Percentiles rank a stretch among this genome's conserved stretches.
These are phyloP conservation scores for Tetramorium alpestre DNA, from an alignment of 1,140 invertebrate species.

Conservation along the genomic window DNA sequence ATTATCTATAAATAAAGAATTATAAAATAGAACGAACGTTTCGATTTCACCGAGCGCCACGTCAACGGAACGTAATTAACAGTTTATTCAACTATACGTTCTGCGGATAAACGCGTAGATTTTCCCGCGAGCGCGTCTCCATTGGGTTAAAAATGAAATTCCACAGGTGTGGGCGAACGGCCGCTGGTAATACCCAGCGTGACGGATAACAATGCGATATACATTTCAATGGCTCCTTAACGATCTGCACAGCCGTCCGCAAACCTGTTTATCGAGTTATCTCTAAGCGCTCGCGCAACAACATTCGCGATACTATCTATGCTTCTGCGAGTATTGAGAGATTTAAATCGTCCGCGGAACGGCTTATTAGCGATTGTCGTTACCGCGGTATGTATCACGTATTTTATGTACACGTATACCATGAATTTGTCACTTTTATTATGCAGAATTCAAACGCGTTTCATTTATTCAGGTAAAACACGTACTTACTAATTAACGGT, in stretches of 20 bases:
- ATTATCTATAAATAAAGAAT: too few species aligned
- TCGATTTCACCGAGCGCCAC: neutral
- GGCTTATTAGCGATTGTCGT: slow-evolving; percentile 18
- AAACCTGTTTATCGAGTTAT: slow-evolving; percentile 75
- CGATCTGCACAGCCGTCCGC: slow-evolving; percentile 64
- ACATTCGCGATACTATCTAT: slow-evolving; percentile 53
- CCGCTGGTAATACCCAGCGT: slow-evolving; percentile 1
- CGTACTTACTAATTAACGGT: neutral
- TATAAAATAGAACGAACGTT: too few species aligned
- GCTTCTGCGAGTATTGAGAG: slow-evolving; percentile 35
- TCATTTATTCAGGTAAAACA: neutral
- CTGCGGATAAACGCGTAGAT: neutral
- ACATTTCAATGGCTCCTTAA: slow-evolving; percentile 75
- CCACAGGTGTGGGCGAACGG: slow-evolving; percentile 23
- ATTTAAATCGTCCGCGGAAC: slow-evolving; percentile 8
- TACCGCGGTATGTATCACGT: neutral
- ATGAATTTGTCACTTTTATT: neutral
- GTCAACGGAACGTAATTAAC: slow-evolving; percentile 27
- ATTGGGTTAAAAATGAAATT: slow-evolving; percentile 34
- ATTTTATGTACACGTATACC: neutral
- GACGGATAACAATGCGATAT: slow-evolving; percentile 70
- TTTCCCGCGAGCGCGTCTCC: slow-evolving; percentile 16
- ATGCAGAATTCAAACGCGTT: neutral
- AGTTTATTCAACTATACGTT: slow-evolving; percentile 38
- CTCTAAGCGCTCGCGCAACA: slow-evolving; percentile 64